These are phyloP conservation scores for Tiphia femorata DNA, from an alignment of 2,888 invertebrate species.

Conservation along the genomic window DNA sequence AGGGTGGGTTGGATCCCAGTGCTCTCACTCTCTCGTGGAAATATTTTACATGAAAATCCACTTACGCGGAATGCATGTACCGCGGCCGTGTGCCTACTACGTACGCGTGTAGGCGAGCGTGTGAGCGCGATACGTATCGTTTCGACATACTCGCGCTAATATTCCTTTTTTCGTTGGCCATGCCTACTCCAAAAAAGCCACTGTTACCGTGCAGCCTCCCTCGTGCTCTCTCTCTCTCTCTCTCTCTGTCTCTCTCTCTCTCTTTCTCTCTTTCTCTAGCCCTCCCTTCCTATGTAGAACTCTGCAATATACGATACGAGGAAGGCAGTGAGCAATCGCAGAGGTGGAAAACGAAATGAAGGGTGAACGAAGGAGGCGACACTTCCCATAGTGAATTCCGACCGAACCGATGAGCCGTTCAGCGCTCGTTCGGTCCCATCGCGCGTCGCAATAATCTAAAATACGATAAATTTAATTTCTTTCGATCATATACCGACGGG, in stretches of 20 bases:
- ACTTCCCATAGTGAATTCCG: no score
- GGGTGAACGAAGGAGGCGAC: no score
- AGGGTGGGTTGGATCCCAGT: no score
- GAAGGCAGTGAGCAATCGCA: no score
- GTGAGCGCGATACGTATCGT: neutral
- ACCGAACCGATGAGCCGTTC: no score
- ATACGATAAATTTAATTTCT: no score
- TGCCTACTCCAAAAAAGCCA: conserved; percentile 29
- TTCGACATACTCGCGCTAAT: conserved; percentile 23
- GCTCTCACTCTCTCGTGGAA: conserved; percentile 30
- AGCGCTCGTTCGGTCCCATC: no score
- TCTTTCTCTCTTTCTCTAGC: neutral
- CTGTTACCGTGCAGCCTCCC: conserved; percentile 2
- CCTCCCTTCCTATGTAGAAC: neutral
- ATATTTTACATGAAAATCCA: conserved; percentile 45
- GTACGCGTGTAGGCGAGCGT: neutral
- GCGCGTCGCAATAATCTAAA: no score
- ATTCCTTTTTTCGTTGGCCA: conserved; percentile 30
- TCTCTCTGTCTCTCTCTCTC: neutral
- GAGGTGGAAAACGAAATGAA: no score
- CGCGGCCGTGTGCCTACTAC: neutral
- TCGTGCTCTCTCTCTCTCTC: neutral
- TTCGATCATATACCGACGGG: no score
- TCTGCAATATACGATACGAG: no score
- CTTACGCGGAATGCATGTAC: conserved; percentile 30